Base-by-base conservation (phyloP, 2,888 invertebrate genomes). In the Periphyllus acericola region DNA sequence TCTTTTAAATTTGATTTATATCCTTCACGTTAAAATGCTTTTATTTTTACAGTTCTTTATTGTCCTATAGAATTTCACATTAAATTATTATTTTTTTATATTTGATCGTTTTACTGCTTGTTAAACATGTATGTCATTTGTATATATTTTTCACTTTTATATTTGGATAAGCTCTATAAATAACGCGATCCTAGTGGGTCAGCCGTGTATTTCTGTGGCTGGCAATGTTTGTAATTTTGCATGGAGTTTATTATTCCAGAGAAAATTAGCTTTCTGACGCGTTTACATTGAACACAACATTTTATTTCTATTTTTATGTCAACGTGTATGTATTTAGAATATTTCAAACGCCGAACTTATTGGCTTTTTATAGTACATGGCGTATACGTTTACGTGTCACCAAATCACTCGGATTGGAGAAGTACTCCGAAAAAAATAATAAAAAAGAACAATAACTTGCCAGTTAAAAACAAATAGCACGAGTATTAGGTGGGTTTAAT, bases 151-250 rank as follows among this genome's bases (percentile, higher is more conserved):
- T 36, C 17, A 71, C 74, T 83, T 83, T 83, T 83, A 79, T 72
- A 86, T 36, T 86, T 55, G 72, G 71, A 85, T 34, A 34, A 34
- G n/a, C 34, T 21, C 76, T 85, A 85, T 68, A 68, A 85, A 85
- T 83, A 83, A 66, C 78, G n/a, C n/a, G 4, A 71, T 71, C 34
- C 34, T 55, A 79, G 79, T 79, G 71, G 86, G 79, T 72, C 86
- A 86, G 66, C n/a, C 46, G 8, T 76, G 34, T 68, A 25, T 84
- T 75, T 34, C 68, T 75, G 78, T 32, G 76, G 78, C n/a, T 55
- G 71, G 68, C 79, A 68, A 36, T 68, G 72, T 68, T 46, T 29
- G 29, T 46, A 40, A 55, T 83, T 85, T 85, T n/a, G 25, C n/a
- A 29, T 60, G 40, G 46, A 66, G 46, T 68, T 72, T 34, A 60